Evolutionary conservation across 2,888 invertebrate species (phyloP).

Genomic region (Scaptomyza tumidula): DNA sequence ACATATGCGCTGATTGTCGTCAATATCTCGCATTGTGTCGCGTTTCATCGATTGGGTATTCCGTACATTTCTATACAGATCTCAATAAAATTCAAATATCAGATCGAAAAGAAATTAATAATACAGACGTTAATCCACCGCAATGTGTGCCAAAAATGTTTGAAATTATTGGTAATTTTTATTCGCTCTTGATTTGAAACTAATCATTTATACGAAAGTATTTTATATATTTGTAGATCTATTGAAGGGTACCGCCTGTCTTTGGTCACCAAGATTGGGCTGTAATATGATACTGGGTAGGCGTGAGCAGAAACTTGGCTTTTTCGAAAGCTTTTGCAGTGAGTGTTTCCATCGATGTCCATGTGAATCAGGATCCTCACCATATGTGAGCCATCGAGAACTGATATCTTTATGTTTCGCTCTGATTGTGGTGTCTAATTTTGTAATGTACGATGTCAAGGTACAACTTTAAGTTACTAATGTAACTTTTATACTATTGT

Average conservation of each 20-base stretch:
- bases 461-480: no score
- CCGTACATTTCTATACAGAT: neutral
- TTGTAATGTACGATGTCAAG: neutral
- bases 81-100: neutral
- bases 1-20: neutral
- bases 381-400: neutral
- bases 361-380: neutral
- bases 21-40: neutral
- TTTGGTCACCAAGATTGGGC: slow-evolving; percentile 2
- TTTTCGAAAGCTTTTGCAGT: neutral
- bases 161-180: neutral
- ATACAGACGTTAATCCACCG: neutral
- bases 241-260: neutral
- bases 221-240: neutral
- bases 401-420: neutral
- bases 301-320: neutral
- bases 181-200: neutral
- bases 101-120: neutral
- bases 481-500: no score
- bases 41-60: neutral
- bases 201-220: neutral
- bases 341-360: neutral
- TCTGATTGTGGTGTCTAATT: neutral
- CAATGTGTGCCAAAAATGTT: neutral
- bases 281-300: neutral